Evolutionary conservation across 1,140 invertebrate genomes (phyloP), one percentile per base, ranked within the genome.

Genomic region (Gonioctena quinquepunctata): DNA sequence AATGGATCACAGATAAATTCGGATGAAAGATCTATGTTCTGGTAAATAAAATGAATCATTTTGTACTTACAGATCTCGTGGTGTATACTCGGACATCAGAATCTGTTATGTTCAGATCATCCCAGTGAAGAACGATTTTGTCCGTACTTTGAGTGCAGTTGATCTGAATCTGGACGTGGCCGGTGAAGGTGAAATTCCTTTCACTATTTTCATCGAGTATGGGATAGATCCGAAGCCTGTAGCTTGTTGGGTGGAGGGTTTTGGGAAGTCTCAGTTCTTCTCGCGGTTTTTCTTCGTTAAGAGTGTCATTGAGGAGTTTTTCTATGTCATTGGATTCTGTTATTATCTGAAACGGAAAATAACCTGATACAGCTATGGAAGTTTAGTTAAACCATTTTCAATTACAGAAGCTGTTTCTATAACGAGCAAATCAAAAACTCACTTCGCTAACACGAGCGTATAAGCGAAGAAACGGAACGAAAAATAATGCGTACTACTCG

Each of bases 141-240:
- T 80, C 74, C 7, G 80, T 78, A 54, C 62, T 56, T 71, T 69
- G 49, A 8, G 64, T 70, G 23, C 77, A 78, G 33, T 72, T 73
- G 18, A 81, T 64, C 13, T 69, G 21, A 8, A 81, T 81, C 52
- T 71, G 68, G 0, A 80, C 78, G 60, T 70, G 57, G 2, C 76
- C 80, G 4, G 72, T 72, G 60, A 78, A 81, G 0, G 77, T 78
- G 50, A 81, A 80, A 70, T 81, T 80, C 13, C 77, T 69, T 4
- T 61, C 42, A 3, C 57, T 60, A 19, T 68, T 25, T 57, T 79
- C 76, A 25, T 81, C 77, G 27, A 81, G 59, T 48, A 78, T 67
- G 1, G 80, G 80, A 66, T 78, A 71, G 1, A 81, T 65, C 27
- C 48, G 71, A 3, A 81, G 50, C 25, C 70, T 70, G 52, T 81